Conservation (phyloP, 2,888 invertebrate species). For the Cordilura impudica region DNA sequence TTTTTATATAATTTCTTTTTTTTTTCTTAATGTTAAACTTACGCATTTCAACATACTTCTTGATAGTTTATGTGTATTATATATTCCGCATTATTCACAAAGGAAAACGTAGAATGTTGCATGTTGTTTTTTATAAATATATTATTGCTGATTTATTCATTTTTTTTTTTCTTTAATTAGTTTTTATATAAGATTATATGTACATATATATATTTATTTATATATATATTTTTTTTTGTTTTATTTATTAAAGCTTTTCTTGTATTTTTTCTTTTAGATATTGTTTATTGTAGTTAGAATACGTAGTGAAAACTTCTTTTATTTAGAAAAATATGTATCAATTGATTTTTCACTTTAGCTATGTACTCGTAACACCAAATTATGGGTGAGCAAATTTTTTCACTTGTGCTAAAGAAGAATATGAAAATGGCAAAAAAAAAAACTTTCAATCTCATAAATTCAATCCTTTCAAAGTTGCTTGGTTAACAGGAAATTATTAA, state of each 20-base stretch:
- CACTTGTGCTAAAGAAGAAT: slow-evolving; percentile 27
- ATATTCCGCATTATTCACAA: slow-evolving; percentile 8
- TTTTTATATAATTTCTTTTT: slow-evolving; percentile 24
- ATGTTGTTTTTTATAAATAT: too few species aligned
- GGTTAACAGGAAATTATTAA: slow-evolving; percentile 7
- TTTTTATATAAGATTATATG: not conserved
- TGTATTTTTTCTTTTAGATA: slow-evolving; percentile 21
- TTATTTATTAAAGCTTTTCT: not conserved
- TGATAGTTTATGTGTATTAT: slow-evolving; percentile 17
- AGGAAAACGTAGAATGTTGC: slow-evolving; percentile 5
- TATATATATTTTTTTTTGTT: slow-evolving; percentile 14
- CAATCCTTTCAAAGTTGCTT: not conserved
- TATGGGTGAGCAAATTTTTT: slow-evolving; percentile 41
- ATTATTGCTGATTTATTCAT: too few species aligned
- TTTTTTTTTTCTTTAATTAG: not conserved
- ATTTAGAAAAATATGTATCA: slow-evolving; percentile 68
- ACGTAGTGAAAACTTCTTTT: slow-evolving; percentile 44
- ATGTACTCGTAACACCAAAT: slow-evolving; percentile 58
- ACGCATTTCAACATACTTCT: slow-evolving; percentile 48
- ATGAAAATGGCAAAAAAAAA: not conserved
- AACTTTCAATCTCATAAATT: slow-evolving; percentile 16
- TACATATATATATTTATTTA: slow-evolving; percentile 74
- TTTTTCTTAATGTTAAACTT: slow-evolving; percentile 44
- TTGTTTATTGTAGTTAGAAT: slow-evolving; percentile 22
- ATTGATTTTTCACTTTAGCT: slow-evolving; percentile 71